Base-by-base conservation (phyloP, 1,140 invertebrate species). In the Fopius arisanus region DNA sequence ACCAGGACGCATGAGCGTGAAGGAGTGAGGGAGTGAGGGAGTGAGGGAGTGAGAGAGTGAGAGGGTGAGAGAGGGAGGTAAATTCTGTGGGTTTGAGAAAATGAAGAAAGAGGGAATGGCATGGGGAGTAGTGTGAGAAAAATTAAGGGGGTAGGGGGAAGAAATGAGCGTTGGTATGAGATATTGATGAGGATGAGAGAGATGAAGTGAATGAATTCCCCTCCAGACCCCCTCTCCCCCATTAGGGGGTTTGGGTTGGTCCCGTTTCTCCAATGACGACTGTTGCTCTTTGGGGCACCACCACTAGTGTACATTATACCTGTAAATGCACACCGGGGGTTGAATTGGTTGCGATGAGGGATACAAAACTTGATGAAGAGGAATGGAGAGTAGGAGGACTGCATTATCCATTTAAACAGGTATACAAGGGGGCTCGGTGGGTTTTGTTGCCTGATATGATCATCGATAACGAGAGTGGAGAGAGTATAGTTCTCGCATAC, bases 381-480 rank as follows among this genome's bases (percentile, higher is more conserved):
- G 62, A 51, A 62, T 37, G 23, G 19, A 31, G 48, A 51, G 48
- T 2, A 21, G n/a, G 33, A 41, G 7, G 40, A 66, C 63, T 73
- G 33, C 41, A 73, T 73, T 73, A 67, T 73, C 31, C 65, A 31
- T 73, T 65, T 67, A 73, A 73, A 73, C 65, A 73, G 63, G 71
- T 67, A 73, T 29, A 72, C 33, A 51, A 19, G n/a, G 43, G 19
- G 43, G n/a, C 0, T 1, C 7, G 14, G 43, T 5, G 23, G 7
- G 54, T 9, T n/a, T 23, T 59, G 54, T 12, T 19, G 19, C 14
- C 23, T 48, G 71, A 73, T 73, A 73, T 73, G 65, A 73, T 73
- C 63, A 73, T 54, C 65, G 65, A 73, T 73, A 73, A 51, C 71
- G 41, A 73, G 62, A 31, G 26, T 65, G 28, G 29, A 65, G 26